A percentile compares a stretch with the other conserved stretches of the same genome.
phyloP scores from a whole-genome alignment of 2,797 vertebrate genomes.

The Chloroceryle amazona region DNA sequence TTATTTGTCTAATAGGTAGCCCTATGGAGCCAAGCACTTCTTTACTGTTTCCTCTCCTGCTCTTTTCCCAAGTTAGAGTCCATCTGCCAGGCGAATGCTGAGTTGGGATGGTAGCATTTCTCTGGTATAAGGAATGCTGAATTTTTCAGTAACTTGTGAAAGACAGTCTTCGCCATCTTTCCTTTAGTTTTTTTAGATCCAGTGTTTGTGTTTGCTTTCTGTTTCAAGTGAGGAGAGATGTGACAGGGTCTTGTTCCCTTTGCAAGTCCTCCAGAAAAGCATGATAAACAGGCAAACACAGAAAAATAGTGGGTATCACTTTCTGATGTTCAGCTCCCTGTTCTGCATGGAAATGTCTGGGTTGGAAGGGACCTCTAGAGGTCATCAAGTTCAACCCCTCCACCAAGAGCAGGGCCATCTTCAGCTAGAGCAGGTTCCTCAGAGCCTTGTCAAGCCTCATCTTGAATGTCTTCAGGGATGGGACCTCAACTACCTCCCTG shows the following conservation, averaged over 20 bases:
- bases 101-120: background rate
- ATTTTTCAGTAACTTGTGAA: conserved; percentile 53
- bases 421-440: no score
- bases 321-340: background rate
- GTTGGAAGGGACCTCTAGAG: no score
- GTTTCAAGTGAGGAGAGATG: conserved; percentile 12
- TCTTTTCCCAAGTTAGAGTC: background rate
- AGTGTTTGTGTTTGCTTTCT: conserved; percentile 33
- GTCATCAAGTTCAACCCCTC: no score
- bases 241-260: background rate
- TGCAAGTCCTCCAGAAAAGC: background rate
- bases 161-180: background rate
- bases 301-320: background rate
- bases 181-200: conserved; percentile 9
- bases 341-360: background rate
- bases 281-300: background rate
- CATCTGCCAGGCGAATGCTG: background rate
- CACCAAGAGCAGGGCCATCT: no score
- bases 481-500: no score
- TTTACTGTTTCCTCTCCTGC: background rate
- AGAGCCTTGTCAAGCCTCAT: no score
- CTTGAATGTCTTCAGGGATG: no score
- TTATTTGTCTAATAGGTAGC: background rate
- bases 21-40: background rate
- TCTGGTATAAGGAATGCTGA: conserved; percentile 4